A percentile compares a stretch with the other conserved stretches of the same genome.
These are phyloP conservation scores for Amitus sp. DNA, from an alignment of 2,888 invertebrate genomes.

Conservation along the genomic window DNA sequence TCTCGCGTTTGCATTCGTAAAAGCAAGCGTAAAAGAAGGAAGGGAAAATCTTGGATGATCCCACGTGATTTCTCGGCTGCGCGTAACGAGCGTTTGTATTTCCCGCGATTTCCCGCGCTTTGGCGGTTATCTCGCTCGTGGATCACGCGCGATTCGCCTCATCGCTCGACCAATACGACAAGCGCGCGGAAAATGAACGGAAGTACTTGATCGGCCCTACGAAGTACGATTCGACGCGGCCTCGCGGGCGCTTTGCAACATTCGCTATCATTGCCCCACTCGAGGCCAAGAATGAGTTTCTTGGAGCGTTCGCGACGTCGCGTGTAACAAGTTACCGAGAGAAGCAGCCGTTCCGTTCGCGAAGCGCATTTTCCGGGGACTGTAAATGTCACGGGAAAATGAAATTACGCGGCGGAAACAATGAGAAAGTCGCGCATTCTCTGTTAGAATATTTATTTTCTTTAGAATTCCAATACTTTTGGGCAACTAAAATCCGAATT, in stretches of 20 bases:
- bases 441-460: too few species aligned
- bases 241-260: constrained; percentile 53
- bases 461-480: too few species aligned
- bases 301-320: constrained; percentile 31
- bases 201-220: too few species aligned
- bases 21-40: too few species aligned
- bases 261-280: constrained; percentile 53
- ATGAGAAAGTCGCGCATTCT: too few species aligned
- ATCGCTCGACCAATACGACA: not conserved
- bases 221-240: too few species aligned
- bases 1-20: too few species aligned
- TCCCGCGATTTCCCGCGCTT: constrained; percentile 7
- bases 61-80: not conserved
- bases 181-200: too few species aligned
- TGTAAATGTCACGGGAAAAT: too few species aligned
- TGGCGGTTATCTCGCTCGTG: constrained; percentile 23
- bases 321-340: constrained; percentile 34
- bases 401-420: too few species aligned
- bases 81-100: not conserved
- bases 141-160: not conserved
- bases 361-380: constrained; percentile 15
- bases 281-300: constrained; percentile 28
- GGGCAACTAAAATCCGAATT: too few species aligned
- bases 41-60: not conserved
- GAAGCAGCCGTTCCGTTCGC: too few species aligned